Evolutionary conservation across 2,888 invertebrate genomes (phyloP), one percentile per base, ranked within the genome.

Genomic region (Drosophila helvetica): DNA sequence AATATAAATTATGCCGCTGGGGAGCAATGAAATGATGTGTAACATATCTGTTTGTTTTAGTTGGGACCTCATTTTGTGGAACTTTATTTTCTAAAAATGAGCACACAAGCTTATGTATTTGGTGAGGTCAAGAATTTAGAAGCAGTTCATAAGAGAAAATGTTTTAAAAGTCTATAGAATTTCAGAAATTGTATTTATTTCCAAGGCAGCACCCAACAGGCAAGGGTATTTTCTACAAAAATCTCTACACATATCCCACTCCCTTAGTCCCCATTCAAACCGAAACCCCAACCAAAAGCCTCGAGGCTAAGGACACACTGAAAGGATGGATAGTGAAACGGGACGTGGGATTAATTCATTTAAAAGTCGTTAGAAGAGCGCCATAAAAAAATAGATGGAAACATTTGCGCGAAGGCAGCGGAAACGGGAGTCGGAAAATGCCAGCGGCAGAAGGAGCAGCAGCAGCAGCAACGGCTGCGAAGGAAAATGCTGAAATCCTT

Each of bases 301-400:
- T 17, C 18, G 22, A 33, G 57, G 45, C 53, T 64, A 64, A 71
- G 71, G 56, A 64, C 58, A 61, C 73, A 56, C 56, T 62, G 52
- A 62, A 42, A 22, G 62, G 46, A 53, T 62, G 56, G 57, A 57
- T 52, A 47, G 43, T 33, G 47, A n/a, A 56, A 51, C 57, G 51
- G 47, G 54, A 58, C 57, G 67, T 74, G 74, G 70, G 88, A 88
- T 86, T 88, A 88, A 88, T 88, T 86, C 84, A 88, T 83, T 86
- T 86, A 83, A 81, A 86, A 77, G 78, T 86, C 79, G 87, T 87
- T 86, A 82, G 80, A 57, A 51, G 61, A 53, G 55, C 15, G 50
- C 42, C 58, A 59, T 47, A 66, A 57, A 66, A 50, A 62, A 56
- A 38, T 58, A 38, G 38, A 55, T 60, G 50, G 66, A 56, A 60